A percentile compares a stretch with the other conserved stretches of the same genome.
Evolutionary conservation across 2,113 vertebrate genomes (phyloP).

Genomic region (Pelodiscus sinensis): DNA sequence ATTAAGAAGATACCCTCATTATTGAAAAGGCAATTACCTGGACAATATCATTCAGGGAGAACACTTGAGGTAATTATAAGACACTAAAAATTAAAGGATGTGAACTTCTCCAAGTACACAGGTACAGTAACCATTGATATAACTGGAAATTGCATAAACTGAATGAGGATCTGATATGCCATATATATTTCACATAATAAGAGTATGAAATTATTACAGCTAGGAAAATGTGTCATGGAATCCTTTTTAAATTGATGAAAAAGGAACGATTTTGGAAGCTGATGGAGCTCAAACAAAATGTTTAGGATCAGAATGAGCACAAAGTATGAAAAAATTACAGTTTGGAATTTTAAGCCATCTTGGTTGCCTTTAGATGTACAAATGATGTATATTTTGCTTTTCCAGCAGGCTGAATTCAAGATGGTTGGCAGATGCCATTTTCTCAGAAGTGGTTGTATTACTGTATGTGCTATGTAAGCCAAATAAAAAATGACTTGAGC

Average conservation of each 20-base stretch:
- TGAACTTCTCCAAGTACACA: neutral
- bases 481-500: too few species aligned
- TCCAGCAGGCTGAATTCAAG: neutral
- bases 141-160: neutral
- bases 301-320: neutral
- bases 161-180: neutral
- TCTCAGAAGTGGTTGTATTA: neutral
- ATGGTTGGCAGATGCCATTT: neutral
- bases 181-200: neutral
- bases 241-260: neutral
- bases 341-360: fast-evolving
- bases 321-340: neutral
- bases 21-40: neutral
- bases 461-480: neutral
- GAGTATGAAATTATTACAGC: neutral
- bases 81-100: neutral
- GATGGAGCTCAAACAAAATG: neutral
- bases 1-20: neutral
- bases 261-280: neutral
- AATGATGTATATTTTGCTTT: neutral
- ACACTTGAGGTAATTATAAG: neutral
- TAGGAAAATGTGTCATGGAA: neutral
- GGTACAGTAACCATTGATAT: neutral
- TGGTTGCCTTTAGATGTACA: fast-evolving
- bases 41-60: neutral